Percentiles rank a stretch among this genome's conserved stretches.
Conservation (phyloP, 2,888 invertebrate genomes). For the Dynastes hyllus region DNA sequence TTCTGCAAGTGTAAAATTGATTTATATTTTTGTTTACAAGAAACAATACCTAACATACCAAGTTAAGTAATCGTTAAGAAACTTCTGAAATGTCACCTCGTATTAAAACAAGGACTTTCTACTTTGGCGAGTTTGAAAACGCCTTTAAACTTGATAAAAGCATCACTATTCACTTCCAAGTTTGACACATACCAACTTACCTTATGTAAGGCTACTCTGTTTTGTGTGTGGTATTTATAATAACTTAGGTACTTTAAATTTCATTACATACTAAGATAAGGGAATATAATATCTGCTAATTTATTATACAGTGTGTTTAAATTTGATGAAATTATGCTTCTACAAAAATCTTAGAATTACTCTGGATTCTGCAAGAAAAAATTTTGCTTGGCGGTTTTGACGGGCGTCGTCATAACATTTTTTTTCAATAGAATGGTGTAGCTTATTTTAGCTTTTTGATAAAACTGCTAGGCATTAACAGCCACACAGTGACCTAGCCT, state of each 20-base stretch:
- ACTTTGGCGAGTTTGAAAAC: conserved; percentile 10
- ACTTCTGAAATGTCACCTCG: conserved; percentile 19
- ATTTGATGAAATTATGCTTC: too few species aligned
- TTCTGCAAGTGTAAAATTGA: background rate
- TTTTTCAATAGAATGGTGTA: too few species aligned
- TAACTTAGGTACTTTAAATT: background rate
- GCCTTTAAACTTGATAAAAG: conserved; percentile 27
- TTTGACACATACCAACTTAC: background rate
- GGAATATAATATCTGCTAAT: too few species aligned
- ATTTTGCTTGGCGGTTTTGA: too few species aligned
- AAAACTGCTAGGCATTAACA: too few species aligned
- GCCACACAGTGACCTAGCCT: too few species aligned
- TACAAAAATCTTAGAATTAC: too few species aligned
- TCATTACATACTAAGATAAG: too few species aligned
- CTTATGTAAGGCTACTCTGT: background rate
- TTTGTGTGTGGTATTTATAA: background rate
- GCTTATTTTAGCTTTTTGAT: too few species aligned
- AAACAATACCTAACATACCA: background rate
- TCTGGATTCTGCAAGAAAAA: too few species aligned
- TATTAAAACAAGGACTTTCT: conserved; percentile 21
- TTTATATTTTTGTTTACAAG: conserved; percentile 5
- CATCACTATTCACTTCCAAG: conserved; percentile 28
- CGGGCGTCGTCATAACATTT: too few species aligned
- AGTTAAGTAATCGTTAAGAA: background rate
- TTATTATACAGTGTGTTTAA: too few species aligned